A percentile compares a stretch with the other conserved stretches of the same genome.
These are phyloP conservation scores for Busseola fusca DNA, from an alignment of 2,888 invertebrate species.

Conservation along the genomic window DNA sequence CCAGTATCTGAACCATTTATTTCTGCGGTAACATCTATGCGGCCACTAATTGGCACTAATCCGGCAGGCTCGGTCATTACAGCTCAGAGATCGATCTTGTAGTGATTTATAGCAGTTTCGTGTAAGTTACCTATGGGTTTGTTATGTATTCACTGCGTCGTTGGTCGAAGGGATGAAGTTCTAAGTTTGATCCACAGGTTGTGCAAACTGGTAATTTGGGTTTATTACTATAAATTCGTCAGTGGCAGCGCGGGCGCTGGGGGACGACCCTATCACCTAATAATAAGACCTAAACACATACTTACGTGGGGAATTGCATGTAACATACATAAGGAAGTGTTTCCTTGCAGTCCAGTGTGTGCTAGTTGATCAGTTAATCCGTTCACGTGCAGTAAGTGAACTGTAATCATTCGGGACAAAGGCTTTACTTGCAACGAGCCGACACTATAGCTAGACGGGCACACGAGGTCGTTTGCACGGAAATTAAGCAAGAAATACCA, in stretches of 20 bases:
- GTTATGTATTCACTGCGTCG: background rate
- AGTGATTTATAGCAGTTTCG: slow-evolving; percentile 1
- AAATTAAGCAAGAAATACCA: background rate
- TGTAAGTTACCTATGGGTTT: background rate
- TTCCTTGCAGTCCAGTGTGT: background rate
- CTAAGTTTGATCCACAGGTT: background rate
- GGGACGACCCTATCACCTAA: background rate
- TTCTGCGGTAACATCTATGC: slow-evolving; percentile 9
- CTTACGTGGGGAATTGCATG: too few relatives aligned
- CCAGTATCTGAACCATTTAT: slow-evolving; percentile 4
- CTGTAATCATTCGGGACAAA: slow-evolving; percentile 30
- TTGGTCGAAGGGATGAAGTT: too few relatives aligned
- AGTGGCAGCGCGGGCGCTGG: too few relatives aligned
- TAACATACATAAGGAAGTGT: background rate
- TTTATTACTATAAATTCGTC: background rate
- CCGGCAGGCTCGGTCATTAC: slow-evolving; percentile 20
- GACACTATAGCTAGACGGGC: background rate
- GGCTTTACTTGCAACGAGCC: slow-evolving; percentile 43
- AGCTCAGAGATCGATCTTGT: slow-evolving; percentile 21
- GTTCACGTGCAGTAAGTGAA: slow-evolving; percentile 52
- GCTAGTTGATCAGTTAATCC: slow-evolving; percentile 45
- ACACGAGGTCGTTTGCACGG: background rate
- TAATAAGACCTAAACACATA: background rate
- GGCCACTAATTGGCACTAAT: slow-evolving; percentile 47
- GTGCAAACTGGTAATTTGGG: background rate